Percentiles rank a stretch among this genome's conserved stretches.
These are phyloP conservation scores for Chalcis sispes DNA, from an alignment of 2,888 invertebrate genomes.

Conservation along the genomic window DNA sequence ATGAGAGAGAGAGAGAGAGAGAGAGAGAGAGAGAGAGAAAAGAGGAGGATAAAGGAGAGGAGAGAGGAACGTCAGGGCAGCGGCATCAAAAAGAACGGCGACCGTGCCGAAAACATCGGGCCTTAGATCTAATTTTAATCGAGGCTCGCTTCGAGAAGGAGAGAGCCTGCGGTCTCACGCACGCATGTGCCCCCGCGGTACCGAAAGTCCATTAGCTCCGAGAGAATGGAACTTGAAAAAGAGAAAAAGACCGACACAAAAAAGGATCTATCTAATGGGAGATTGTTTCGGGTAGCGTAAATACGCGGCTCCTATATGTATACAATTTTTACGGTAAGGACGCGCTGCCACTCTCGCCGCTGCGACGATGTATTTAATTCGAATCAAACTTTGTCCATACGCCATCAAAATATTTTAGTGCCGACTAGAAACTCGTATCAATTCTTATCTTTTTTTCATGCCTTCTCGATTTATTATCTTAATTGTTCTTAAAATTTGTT, in stretches of 20 bases:
- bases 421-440: too few species aligned
- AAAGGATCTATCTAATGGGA: constrained; percentile 27
- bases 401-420: too few species aligned
- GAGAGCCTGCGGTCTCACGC: too few species aligned
- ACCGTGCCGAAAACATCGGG: constrained; percentile 69
- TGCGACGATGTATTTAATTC: too few species aligned
- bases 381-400: too few species aligned
- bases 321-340: too few species aligned
- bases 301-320: neutral
- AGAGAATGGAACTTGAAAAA: neutral
- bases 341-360: too few species aligned
- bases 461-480: too few species aligned
- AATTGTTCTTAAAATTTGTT: too few species aligned
- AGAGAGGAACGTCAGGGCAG: too few species aligned
- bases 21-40: constrained; percentile 30
- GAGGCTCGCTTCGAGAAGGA: constrained; percentile 45
- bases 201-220: constrained; percentile 30
- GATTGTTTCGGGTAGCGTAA: constrained; percentile 11
- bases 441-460: too few species aligned
- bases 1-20: constrained; percentile 37
- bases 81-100: constrained; percentile 33
- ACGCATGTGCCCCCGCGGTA: too few species aligned
- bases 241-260: neutral
- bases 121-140: constrained; percentile 73
- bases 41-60: constrained; percentile 5